Percentiles rank a stretch among this genome's conserved stretches.
Conservation (phyloP, 2,797 vertebrate species). For the Xiphorhynchus erythropygius region DNA sequence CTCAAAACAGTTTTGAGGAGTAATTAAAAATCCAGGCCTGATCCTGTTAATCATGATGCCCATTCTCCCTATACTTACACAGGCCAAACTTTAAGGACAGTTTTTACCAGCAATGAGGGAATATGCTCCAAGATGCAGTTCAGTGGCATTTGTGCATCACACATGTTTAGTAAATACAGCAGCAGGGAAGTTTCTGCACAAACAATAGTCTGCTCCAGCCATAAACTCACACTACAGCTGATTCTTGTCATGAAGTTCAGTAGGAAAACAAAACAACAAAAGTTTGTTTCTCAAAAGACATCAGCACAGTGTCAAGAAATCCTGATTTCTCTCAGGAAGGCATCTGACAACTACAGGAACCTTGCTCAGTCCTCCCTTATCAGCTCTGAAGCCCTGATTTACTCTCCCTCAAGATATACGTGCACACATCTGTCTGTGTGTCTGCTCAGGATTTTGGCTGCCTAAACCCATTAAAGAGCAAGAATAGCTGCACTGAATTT, state of each 20-base stretch:
- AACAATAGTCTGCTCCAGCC: conserved; percentile 47
- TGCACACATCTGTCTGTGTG: not conserved
- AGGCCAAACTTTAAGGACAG: not conserved
- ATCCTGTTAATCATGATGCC: not conserved
- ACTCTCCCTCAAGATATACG: not conserved
- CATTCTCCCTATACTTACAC: not conserved
- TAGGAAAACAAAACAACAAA: conserved; percentile 32
- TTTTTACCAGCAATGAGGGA: conserved; percentile 2
- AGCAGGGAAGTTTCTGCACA: conserved; percentile 48
- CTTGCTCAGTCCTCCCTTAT: not conserved
- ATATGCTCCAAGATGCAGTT: not conserved
- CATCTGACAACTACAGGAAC: not conserved
- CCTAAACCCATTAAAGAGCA: conserved; percentile 38
- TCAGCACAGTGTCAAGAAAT: not conserved
- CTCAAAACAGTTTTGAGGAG: not conserved
- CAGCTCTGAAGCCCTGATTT: not conserved
- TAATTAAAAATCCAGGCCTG: not conserved
- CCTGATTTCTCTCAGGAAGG: not conserved
- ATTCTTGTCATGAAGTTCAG: conserved; percentile 36
- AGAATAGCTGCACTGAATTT: conserved; percentile 58
- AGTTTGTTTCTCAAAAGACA: conserved; percentile 5
- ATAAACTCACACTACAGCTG: conserved; percentile 32
- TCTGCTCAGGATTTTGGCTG: conserved; percentile 21
- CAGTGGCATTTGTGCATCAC: conserved; percentile 49
- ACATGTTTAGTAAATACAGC: conserved; percentile 64